A percentile compares a stretch with the other conserved stretches of the same genome.
Conservation (phyloP, 2,888 invertebrate species). For the Drosophila bunnanda region DNA sequence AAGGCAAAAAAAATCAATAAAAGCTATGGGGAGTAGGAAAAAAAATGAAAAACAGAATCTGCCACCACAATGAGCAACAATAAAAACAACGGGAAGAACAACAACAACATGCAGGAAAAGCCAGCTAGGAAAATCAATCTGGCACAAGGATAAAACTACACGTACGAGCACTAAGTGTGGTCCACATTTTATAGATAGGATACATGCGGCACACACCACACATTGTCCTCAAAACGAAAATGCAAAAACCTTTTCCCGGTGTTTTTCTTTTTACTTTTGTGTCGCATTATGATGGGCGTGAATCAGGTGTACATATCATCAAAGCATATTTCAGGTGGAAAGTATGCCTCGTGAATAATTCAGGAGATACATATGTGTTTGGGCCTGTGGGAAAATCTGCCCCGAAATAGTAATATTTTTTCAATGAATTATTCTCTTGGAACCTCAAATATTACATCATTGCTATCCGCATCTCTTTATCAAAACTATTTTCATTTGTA, state of each 20-base stretch:
- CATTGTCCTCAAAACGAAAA: constrained; percentile 20
- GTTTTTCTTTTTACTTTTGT: constrained; percentile 6
- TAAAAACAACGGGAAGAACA: constrained; percentile 2
- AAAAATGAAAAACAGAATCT: constrained; percentile 37
- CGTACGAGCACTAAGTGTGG: constrained; percentile 19
- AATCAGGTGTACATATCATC: constrained; percentile 21
- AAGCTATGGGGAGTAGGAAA: constrained; percentile 46
- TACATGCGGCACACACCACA: constrained; percentile 15
- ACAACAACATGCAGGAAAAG: background rate
- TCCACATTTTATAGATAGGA: constrained; percentile 35
- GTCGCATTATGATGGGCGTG: constrained; percentile 19
- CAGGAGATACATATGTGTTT: background rate
- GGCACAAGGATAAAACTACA: constrained; percentile 68
- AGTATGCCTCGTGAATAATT: constrained; percentile 26
- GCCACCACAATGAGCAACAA: constrained; percentile 53
- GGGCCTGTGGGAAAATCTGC: background rate
- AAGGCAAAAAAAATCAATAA: constrained; percentile 67
- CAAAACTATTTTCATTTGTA: background rate
- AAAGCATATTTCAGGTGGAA: constrained; percentile 19
- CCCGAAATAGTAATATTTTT: background rate
- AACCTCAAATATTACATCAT: background rate
- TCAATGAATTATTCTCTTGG: background rate
- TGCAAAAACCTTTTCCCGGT: constrained; percentile 11
- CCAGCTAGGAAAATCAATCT: constrained; percentile 64
- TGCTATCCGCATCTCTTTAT: background rate